These are phyloP conservation scores for Aphelinus certus DNA, from an alignment of 1,140 invertebrate genomes.

Conservation along the genomic window DNA sequence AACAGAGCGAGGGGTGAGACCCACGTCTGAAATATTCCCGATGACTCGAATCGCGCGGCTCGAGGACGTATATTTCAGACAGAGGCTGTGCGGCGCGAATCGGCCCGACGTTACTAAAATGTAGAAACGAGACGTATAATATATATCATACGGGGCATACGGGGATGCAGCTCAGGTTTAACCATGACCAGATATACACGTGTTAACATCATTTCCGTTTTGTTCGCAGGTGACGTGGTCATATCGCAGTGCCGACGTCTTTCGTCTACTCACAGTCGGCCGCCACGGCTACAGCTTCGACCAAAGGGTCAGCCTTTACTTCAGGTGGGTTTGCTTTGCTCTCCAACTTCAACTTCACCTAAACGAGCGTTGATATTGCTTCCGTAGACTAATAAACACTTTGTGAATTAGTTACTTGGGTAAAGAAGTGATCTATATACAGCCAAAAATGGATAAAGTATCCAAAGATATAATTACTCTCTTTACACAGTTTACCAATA, in stretches of 20 bases:
- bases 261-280: conserved; percentile 81
- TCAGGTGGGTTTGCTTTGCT: conserved; percentile 55
- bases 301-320: conserved; percentile 66
- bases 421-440: no score
- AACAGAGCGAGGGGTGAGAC: background rate
- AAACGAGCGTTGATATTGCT: no score
- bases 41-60: background rate
- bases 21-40: conserved; percentile 1
- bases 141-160: no score
- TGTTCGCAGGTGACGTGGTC: conserved; percentile 80
- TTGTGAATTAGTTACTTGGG: no score
- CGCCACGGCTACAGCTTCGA: conserved; percentile 70
- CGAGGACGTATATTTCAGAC: conserved; percentile 10
- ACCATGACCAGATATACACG: background rate
- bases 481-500: no score
- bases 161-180: no score
- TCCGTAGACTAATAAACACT: no score
- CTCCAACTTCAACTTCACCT: no score
- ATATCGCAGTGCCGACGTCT: conserved; percentile 66
- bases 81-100: background rate
- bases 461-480: no score
- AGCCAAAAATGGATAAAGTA: no score
- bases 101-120: conserved; percentile 10
- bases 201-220: conserved; percentile 4
- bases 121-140: conserved; percentile 8